These are phyloP conservation scores for Brachypteracias leptosomus DNA, from an alignment of 2,113 vertebrate genomes.

Conservation along the genomic window DNA sequence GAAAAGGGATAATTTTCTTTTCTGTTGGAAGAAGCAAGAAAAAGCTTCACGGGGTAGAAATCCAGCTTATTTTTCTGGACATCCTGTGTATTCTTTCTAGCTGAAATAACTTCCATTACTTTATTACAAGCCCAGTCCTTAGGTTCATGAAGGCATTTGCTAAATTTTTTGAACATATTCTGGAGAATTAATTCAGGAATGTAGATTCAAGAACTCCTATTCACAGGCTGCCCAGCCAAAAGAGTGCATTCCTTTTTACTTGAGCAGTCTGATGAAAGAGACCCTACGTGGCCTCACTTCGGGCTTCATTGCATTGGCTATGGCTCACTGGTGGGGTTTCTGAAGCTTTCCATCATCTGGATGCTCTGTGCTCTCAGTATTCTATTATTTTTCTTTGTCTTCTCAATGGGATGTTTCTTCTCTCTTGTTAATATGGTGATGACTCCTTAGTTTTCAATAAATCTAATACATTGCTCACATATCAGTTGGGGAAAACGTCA, in stretches of 20 bases:
- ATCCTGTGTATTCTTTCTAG: background rate
- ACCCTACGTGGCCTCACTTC: background rate
- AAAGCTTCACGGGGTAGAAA: background rate
- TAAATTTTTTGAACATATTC: background rate
- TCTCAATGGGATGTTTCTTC: background rate
- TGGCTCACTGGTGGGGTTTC: background rate
- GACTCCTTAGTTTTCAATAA: background rate
- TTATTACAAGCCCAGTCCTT: background rate
- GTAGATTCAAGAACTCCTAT: background rate
- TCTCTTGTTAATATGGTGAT: background rate
- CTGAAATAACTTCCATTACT: background rate
- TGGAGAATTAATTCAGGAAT: background rate
- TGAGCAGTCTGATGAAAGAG: background rate
- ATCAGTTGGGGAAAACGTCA: background rate
- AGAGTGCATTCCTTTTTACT: background rate
- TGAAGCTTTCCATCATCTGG: background rate
- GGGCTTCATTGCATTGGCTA: accelerated
- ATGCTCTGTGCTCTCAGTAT: background rate
- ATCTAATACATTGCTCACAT: background rate
- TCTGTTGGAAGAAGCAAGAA: background rate
- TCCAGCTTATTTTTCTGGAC: background rate
- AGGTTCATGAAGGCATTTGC: background rate
- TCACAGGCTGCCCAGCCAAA: background rate
- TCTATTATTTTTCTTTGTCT: background rate
- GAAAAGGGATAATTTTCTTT: background rate